Evolutionary conservation across 2,797 vertebrate genomes (phyloP), one percentile per base, ranked within the genome.

Genomic region (Vireo griseus): DNA sequence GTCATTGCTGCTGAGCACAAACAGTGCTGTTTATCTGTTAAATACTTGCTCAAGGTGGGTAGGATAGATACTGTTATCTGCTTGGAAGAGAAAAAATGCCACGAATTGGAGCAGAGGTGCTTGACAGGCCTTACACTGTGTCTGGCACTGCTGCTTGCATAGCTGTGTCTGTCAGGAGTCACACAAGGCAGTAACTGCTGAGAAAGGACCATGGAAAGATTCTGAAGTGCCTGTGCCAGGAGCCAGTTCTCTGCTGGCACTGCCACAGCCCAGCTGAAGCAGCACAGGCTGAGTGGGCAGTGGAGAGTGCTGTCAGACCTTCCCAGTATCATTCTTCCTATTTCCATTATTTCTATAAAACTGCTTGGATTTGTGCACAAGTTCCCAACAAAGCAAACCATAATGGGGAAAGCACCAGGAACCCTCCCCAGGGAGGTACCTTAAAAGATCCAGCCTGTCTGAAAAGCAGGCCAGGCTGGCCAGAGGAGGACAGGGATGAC

Each of bases 41-140:
- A 58, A n/a, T 89, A 78, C 61, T 71, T 95, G 73, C 62, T 67
- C 45, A 91, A 71, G 92, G 83, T 82, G 74, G 59, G 80, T 28
- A 88, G 31, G 39, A 82, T 5, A 93, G 83, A 76, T 57, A 59
- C 22, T 71, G 52, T 57, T 86, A 88, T 61, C 95, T 80, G 57
- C 69, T 16, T 51, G 72, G 66, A 42, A 54, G 39, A 58, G 55
- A 59, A 88, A 92, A 92, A 93, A 76, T 47, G 80, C 83, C 86
- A 76, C 28, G 48, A 92, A 87, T 12, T 69, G 78, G 71, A 92
- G 87, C 72, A 94, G 57, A 94, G 81, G 78, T 91, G 67, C 77
- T 73, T 31, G 31, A 79, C n/a, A 48, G 1, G 1, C 52, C 48
- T 48, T 37, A 15, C 33, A 1, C 31, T 6, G 13, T 21, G 59